A percentile compares a stretch with the other conserved stretches of the same genome.
These are phyloP conservation scores for Orientallactaga bullata DNA, from an alignment of 2,113 vertebrate genomes.

Conservation along the genomic window DNA sequence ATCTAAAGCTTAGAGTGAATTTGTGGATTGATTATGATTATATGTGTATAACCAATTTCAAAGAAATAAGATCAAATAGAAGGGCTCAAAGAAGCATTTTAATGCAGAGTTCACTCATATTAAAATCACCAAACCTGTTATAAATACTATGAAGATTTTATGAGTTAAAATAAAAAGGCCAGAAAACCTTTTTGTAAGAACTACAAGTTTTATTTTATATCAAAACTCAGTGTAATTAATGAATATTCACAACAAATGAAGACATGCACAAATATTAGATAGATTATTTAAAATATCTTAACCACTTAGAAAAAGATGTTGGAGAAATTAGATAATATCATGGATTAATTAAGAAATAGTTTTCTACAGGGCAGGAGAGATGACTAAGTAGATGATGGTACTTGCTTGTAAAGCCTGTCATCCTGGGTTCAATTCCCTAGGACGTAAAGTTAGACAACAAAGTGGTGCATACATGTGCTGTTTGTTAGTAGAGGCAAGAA, in stretches of 20 bases:
- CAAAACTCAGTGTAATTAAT: neutral
- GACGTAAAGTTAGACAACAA: too few relatives aligned
- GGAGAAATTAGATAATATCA: too few relatives aligned
- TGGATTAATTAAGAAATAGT: too few relatives aligned
- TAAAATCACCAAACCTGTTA: constrained; percentile 29
- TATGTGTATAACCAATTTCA: neutral
- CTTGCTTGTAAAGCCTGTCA: too few relatives aligned
- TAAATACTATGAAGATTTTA: neutral
- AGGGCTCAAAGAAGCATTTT: neutral
- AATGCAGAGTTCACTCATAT: neutral
- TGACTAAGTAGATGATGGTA: too few relatives aligned
- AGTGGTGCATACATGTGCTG: too few relatives aligned
- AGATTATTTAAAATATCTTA: neutral
- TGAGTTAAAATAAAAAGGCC: constrained; percentile 16
- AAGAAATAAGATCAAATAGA: constrained; percentile 28
- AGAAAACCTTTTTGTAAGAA: neutral
- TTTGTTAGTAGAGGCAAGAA: too few relatives aligned
- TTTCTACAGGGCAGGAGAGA: too few relatives aligned
- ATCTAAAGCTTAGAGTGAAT: neutral
- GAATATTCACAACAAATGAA: too few relatives aligned
- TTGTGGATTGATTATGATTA: neutral
- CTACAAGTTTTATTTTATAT: neutral
- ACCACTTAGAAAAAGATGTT: neutral
- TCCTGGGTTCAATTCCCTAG: too few relatives aligned
- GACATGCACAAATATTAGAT: neutral